Base-by-base conservation (phyloP, 2,113 vertebrate genomes). In the Poecilia latipinna region DNA sequence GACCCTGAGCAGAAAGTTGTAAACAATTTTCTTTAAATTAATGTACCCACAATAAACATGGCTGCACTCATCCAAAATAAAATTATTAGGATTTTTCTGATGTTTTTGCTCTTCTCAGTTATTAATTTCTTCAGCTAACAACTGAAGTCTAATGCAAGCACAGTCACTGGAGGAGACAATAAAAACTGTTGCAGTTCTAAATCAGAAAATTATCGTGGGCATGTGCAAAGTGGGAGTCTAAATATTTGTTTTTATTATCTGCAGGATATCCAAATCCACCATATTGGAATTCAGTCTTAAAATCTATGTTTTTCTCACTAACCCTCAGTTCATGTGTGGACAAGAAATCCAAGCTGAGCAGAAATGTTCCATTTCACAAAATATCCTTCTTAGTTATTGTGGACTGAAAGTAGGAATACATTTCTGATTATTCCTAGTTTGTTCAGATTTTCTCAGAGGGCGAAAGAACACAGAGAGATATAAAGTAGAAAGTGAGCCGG, bases 351-450 rank as follows among this genome's bases (percentile, higher is more conserved):
- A n/a, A 24, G 5, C 22, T 57, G 51, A 10, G 24, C 51, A 57
- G 24, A 57, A 57, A 57, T 17, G 24, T 8, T 24, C 7, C 74
- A 82, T 8, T 70, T 42, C 44, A 84, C 66, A 68, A 78, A 88
- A 78, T 24, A 24, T 57, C 51, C 51, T n/a, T 2, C 51, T 24
- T 24, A n/a, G 7, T n/a, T 24, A 8, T 8, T 24, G 24, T 57
- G 8, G 51, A 8, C 51, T n/a, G 22, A 24, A n/a, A n/a, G 66
- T 73, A 62, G 48, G 60, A 77, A 80, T 75, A 44, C 64, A 74
- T n/a, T 35, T 17, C 86, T 91, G 89, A 89, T 37, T 37, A 86
- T 73, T 78, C 5, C 7, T 12, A 42, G 39, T 42, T 42, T 42
- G 3, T 15, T 42, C 39, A 42, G 7, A 82, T 89, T 91, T 69